Conservation (phyloP, 1,140 invertebrate genomes). For the Lordiphosa mommai region DNA sequence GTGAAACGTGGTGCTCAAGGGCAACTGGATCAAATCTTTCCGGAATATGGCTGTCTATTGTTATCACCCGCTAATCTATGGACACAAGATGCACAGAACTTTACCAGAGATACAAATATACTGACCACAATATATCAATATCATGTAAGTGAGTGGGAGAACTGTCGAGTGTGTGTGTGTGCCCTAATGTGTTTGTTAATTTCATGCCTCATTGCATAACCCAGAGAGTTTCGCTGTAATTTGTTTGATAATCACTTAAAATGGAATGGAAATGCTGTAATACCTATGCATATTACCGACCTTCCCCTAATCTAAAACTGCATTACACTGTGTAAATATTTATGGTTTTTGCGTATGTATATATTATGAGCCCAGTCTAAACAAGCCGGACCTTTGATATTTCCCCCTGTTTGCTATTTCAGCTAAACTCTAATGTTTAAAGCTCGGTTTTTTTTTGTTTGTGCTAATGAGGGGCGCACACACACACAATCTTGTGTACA, state of each 20-base stretch:
- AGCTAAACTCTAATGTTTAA: neutral
- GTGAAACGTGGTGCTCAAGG: conserved; percentile 83
- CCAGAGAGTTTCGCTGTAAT: no score
- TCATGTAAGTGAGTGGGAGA: conserved; percentile 83
- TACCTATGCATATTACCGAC: neutral
- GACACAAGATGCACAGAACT: conserved; percentile 89
- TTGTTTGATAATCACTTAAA: no score
- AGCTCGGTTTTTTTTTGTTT: conserved; percentile 5
- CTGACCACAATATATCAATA: conserved; percentile 90
- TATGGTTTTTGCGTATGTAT: neutral
- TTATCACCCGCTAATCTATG: conserved; percentile 96
- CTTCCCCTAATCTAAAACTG: neutral
- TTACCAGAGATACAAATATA: conserved; percentile 88
- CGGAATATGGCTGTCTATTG: conserved; percentile 95
- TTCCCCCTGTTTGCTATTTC: conserved; percentile 7
- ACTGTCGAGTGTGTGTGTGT: neutral
- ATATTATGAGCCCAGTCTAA: conserved; percentile 3
- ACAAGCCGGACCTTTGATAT: conserved; percentile 19
- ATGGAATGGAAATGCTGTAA: no score
- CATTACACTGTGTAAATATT: conserved; percentile 5
- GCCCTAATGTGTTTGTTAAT: conserved; percentile 1
- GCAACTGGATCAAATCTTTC: conserved; percentile 84
- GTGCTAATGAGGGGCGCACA: conserved; percentile 21
- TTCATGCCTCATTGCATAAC: neutral
- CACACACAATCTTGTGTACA: neutral